phyloP scores from a whole-genome alignment of 53 echinoderm and acorn worm species.

The Patiria pectinifera region DNA sequence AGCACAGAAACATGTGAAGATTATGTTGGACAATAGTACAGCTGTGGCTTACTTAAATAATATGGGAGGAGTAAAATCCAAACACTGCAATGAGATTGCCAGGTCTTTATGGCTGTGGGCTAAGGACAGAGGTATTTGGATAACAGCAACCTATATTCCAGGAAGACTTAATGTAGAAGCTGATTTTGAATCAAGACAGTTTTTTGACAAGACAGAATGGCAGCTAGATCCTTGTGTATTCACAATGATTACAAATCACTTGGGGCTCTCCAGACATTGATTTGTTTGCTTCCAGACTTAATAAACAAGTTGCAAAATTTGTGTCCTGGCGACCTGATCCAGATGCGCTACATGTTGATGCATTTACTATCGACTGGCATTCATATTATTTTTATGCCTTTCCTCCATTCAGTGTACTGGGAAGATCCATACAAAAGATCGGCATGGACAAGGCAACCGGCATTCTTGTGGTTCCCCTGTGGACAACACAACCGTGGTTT shows the following conservation, averaged over 20 bases:
- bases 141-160: slow-evolving; percentile 21
- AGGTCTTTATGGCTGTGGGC: slow-evolving; percentile 27
- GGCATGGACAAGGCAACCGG: slow-evolving; percentile 53
- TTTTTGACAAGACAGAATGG: slow-evolving; percentile 29
- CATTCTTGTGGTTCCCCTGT: slow-evolving; percentile 31
- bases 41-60: slow-evolving; percentile 55
- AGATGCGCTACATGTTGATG: slow-evolving; percentile 62
- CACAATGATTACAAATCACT: slow-evolving; percentile 12
- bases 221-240: slow-evolving; percentile 15
- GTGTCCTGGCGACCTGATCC: slow-evolving; percentile 74
- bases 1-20: slow-evolving; percentile 40
- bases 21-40: slow-evolving; percentile 39
- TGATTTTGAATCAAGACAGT: slow-evolving; percentile 30
- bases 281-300: slow-evolving; percentile 72
- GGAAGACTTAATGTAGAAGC: slow-evolving; percentile 24
- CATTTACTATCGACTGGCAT: slow-evolving; percentile 69
- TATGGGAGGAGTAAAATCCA: slow-evolving; percentile 56
- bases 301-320: slow-evolving; percentile 65
- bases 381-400: slow-evolving; percentile 63
- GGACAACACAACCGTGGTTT: slow-evolving; percentile 70
- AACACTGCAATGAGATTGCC: slow-evolving; percentile 30
- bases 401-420: slow-evolving; percentile 61
- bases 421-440: slow-evolving; percentile 55
- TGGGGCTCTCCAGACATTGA: slow-evolving; percentile 58
- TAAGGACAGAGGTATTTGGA: slow-evolving; percentile 17